phyloP scores from a whole-genome alignment of 2,888 invertebrate genomes.

The Lathronympha strigana region DNA sequence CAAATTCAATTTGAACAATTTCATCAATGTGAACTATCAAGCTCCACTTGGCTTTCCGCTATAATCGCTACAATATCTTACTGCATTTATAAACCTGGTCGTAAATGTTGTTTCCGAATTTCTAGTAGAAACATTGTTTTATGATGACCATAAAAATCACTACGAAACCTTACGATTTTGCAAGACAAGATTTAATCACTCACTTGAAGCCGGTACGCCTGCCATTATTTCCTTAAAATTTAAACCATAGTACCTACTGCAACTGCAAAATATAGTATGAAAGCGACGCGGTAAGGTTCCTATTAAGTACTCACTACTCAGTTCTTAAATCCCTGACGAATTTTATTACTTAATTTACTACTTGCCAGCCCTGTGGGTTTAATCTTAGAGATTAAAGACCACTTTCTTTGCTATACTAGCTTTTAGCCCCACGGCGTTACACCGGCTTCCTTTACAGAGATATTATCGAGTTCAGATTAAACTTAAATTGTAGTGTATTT shows the following conservation, averaged over 20 bases:
- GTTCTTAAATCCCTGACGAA: neutral
- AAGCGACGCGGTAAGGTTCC: neutral
- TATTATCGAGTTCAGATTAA: constrained; percentile 30
- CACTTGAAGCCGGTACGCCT: neutral
- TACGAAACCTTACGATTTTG: too few relatives aligned
- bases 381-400: constrained; percentile 35
- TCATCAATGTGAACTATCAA: too few relatives aligned
- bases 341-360: constrained; percentile 23
- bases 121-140: too few relatives aligned
- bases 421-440: constrained; percentile 31
- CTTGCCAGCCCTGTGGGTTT: constrained; percentile 26
- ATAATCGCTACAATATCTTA: too few relatives aligned
- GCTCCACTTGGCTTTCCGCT: too few relatives aligned
- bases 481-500: constrained; percentile 14
- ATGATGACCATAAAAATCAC: too few relatives aligned
- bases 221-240: neutral
- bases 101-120: neutral
- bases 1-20: too few relatives aligned
- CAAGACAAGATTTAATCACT: too few relatives aligned
- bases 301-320: neutral
- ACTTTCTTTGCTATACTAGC: constrained; percentile 40
- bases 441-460: constrained; percentile 23
- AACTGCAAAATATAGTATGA: neutral
- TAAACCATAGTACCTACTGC: neutral
- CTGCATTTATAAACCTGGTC: too few relatives aligned